Percentiles rank a stretch among this genome's conserved stretches.
phyloP scores from a whole-genome alignment of 2,888 invertebrate genomes.

The Lordiphosa fenestrarum region DNA sequence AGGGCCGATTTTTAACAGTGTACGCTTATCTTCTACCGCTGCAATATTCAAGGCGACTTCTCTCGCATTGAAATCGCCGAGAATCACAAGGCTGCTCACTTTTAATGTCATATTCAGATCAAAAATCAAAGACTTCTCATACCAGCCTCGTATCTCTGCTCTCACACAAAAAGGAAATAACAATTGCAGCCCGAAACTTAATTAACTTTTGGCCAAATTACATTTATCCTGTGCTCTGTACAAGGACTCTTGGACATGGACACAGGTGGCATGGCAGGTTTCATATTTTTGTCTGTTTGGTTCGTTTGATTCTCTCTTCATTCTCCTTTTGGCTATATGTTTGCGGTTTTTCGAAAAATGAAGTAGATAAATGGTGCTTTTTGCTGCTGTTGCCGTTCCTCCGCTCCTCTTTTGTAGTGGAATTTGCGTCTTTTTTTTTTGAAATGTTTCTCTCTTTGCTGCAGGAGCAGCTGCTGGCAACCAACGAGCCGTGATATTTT shows the following conservation, averaged over 20 bases:
- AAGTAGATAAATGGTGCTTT: slow-evolving; percentile 59
- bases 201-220: slow-evolving; percentile 57
- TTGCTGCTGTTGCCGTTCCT: slow-evolving; percentile 17
- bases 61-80: no score
- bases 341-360: slow-evolving; percentile 39
- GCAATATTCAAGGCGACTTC: no score
- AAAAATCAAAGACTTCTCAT: no score
- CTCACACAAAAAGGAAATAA: neutral
- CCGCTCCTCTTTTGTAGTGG: slow-evolving; percentile 27
- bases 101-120: no score
- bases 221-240: slow-evolving; percentile 36
- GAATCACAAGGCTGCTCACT: no score
- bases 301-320: slow-evolving; percentile 1
- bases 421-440: slow-evolving; percentile 29
- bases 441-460: slow-evolving; percentile 9
- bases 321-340: slow-evolving; percentile 8
- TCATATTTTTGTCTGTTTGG: slow-evolving; percentile 20
- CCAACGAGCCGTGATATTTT: slow-evolving; percentile 65
- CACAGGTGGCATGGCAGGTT: slow-evolving; percentile 16
- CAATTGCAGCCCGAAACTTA: slow-evolving; percentile 42
- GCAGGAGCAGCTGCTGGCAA: slow-evolving; percentile 25
- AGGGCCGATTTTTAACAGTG: no score
- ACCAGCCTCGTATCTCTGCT: no score
- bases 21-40: no score
- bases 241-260: slow-evolving; percentile 12